Conservation (phyloP, 2,113 vertebrate genomes). For the Saimiri boliviensis region DNA sequence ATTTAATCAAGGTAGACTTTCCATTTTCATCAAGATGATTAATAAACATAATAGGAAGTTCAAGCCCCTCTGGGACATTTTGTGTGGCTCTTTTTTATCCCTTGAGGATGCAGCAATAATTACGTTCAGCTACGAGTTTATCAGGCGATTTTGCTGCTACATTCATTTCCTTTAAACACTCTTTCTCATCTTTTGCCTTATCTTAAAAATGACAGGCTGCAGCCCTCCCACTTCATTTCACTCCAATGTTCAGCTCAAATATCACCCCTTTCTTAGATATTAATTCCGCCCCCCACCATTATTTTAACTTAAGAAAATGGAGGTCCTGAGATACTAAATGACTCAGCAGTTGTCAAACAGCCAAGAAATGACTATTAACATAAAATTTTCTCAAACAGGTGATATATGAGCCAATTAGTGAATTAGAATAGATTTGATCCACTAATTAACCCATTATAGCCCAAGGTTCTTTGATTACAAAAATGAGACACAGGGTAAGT, state of each 20-base stretch:
- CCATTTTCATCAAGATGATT: slow-evolving; percentile 57
- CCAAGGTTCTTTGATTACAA: neutral
- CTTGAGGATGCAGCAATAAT: neutral
- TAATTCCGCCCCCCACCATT: neutral
- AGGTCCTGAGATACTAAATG: neutral
- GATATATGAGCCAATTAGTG: neutral
- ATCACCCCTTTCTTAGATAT: neutral
- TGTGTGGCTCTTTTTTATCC: neutral
- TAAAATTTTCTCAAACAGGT: neutral
- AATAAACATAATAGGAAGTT: slow-evolving; percentile 44
- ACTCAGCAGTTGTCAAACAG: neutral
- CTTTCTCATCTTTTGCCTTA: neutral
- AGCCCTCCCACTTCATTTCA: neutral
- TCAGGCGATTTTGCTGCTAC: neutral
- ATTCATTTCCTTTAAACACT: neutral
- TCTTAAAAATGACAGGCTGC: neutral
- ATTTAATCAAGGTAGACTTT: slow-evolving; percentile 62
- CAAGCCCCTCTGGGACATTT: neutral
- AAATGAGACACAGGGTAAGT: neutral
- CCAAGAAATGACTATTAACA: neutral
- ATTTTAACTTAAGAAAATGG: neutral
- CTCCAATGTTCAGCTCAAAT: neutral
- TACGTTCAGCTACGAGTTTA: neutral
- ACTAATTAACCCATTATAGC: neutral
- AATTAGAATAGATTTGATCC: neutral